Conservation (phyloP, 2,797 vertebrate genomes). For the Philypnodon macrostomus region DNA sequence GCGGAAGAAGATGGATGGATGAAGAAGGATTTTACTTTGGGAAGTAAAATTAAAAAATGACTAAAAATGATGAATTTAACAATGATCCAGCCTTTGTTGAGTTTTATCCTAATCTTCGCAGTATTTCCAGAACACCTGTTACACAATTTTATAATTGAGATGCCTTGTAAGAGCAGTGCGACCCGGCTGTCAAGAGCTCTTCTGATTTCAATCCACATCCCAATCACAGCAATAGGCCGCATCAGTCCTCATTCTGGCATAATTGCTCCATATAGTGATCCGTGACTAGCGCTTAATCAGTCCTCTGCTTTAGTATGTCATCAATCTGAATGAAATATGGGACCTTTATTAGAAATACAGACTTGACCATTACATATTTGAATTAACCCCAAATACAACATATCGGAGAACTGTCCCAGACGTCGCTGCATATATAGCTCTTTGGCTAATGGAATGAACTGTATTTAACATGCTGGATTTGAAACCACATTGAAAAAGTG, state of each 20-base stretch:
- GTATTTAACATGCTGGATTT: slow-evolving; percentile 38
- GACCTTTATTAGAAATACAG: slow-evolving; percentile 57
- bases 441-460: slow-evolving; percentile 52
- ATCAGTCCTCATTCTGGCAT: slow-evolving; percentile 27
- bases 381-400: slow-evolving; percentile 64
- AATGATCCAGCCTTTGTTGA: too few species aligned
- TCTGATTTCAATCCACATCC: slow-evolving; percentile 28
- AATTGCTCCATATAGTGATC: slow-evolving; percentile 32
- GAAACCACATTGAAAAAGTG: slow-evolving; percentile 42
- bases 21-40: too few species aligned
- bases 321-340: slow-evolving; percentile 62
- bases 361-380: slow-evolving; percentile 65
- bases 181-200: slow-evolving; percentile 1
- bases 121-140: neutral
- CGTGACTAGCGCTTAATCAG: slow-evolving; percentile 36
- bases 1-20: too few species aligned
- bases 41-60: too few species aligned
- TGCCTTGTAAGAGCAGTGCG: neutral
- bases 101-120: neutral
- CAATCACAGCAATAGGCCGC: slow-evolving; percentile 23
- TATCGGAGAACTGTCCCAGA: slow-evolving; percentile 50
- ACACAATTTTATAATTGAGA: neutral
- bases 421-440: slow-evolving; percentile 49
- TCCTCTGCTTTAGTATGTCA: slow-evolving; percentile 55
- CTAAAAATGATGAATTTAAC: too few species aligned